Conservation (phyloP, 2,888 invertebrate species). For the Orthosia cruda region DNA sequence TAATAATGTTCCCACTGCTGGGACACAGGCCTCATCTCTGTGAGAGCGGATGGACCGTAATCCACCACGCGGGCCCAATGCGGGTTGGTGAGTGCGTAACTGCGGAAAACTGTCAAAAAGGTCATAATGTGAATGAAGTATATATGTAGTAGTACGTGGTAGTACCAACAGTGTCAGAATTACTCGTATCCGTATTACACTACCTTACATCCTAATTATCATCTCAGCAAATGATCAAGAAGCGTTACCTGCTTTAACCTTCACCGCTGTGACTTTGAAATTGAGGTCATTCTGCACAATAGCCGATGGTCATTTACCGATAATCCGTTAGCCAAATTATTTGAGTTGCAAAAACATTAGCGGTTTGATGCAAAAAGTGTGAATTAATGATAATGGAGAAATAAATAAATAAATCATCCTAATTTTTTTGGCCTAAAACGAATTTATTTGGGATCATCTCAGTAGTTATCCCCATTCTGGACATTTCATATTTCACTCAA, state of each 20-base stretch:
- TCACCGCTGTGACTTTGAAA: conserved; percentile 49
- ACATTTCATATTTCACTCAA: too few species aligned
- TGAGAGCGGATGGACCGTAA: too few species aligned
- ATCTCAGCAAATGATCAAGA: not conserved
- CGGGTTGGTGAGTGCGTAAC: too few species aligned
- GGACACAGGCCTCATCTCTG: too few species aligned
- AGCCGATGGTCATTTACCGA: conserved; percentile 33
- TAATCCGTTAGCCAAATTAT: conserved; percentile 51
- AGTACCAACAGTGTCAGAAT: too few species aligned
- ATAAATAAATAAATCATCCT: not conserved
- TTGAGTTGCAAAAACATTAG: conserved; percentile 22
- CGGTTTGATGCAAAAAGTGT: conserved; percentile 21
- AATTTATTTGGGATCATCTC: too few species aligned
- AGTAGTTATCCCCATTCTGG: too few species aligned
- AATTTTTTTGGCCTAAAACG: too few species aligned
- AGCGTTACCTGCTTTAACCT: conserved; percentile 40
- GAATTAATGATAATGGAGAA: not conserved
- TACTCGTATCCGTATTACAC: not conserved
- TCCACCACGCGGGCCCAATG: too few species aligned
- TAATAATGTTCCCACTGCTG: too few species aligned
- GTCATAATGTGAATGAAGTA: not conserved
- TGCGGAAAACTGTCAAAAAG: too few species aligned
- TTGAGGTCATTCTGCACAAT: conserved; percentile 48
- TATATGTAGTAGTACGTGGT: too few species aligned
- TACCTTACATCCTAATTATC: conserved; percentile 6